phyloP scores from a whole-genome alignment of 2,888 invertebrate genomes.

The Dryocosmus kuriphilus region DNA sequence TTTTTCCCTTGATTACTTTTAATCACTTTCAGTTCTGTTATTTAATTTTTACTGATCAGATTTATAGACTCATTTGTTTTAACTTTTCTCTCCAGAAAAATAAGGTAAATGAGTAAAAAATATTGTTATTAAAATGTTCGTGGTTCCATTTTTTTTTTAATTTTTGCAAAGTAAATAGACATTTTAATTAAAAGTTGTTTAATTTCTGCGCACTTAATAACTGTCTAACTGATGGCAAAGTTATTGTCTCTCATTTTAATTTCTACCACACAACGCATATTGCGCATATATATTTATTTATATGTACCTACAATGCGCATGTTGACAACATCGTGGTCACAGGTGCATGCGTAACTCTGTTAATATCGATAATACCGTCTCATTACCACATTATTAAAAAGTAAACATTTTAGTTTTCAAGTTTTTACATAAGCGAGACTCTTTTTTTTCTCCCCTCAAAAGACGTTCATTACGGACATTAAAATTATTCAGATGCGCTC shows the following conservation, averaged over 20 bases:
- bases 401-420: no score
- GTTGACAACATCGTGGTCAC: background rate
- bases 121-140: background rate
- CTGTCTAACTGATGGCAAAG: background rate
- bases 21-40: background rate
- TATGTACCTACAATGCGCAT: background rate
- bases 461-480: no score
- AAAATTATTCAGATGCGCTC: no score
- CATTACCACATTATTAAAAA: background rate
- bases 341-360: background rate
- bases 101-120: background rate
- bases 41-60: no score
- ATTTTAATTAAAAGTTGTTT: background rate
- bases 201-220: background rate
- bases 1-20: background rate
- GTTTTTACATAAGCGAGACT: no score
- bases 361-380: background rate
- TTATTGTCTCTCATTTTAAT: background rate
- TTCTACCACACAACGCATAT: background rate
- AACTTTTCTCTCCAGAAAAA: background rate
- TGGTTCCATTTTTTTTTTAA: no score
- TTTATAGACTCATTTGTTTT: background rate
- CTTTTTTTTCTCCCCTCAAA: no score
- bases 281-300: background rate
- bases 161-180: background rate